Evolutionary conservation across 2,888 invertebrate genomes (phyloP), one percentile per base, ranked within the genome.

Genomic region (Stenichneumon culpator): DNA sequence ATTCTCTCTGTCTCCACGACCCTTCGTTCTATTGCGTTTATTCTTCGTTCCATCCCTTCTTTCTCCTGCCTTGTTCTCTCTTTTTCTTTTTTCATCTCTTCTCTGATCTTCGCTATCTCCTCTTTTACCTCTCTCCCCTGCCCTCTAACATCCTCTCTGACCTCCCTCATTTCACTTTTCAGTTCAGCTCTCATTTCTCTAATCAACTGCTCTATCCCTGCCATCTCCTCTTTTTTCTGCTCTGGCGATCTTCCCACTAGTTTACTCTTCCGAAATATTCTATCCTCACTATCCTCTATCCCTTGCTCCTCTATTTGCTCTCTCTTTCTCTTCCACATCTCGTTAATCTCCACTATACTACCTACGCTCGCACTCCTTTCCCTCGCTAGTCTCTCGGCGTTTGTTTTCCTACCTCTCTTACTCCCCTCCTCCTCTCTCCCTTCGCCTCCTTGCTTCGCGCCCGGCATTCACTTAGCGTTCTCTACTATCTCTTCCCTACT

Each of bases 241-340:
- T 32, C 3, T 14, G 54, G 32, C 3, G 39, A 54, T 22, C 44
- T 68, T 50, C 0, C 5, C 9, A 6, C 14, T n/a, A 25, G 2
- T 3, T 28, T 77, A 11, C 75, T 75, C 28, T n/a, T 67, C 19
- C 19, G 19, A n/a, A 75, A 75, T 16, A 25, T n/a, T 6, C 16
- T 7, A 6, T 67, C n/a, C 22, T 54, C 39, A 16, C n/a, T 32
- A 0, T 68, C 28, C 22, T n/a, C 19, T 44, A 22, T 36, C 7
- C 25, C 57, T 25, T 22, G 57, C 0, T 60, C 25, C 54, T 54
- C 57, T 44, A 14, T 3, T 14, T 25, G 39, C 22, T 19, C 78
- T 19, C 68, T 69, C 14, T 69, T 78, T 14, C 57, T 60, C 6
- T 78, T 69, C 68, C 68, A 78, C 25, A 57, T 11, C 6, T 54